Conservation (phyloP, 1,140 invertebrate genomes). For the Scaptodrosophila lebanonensis region DNA sequence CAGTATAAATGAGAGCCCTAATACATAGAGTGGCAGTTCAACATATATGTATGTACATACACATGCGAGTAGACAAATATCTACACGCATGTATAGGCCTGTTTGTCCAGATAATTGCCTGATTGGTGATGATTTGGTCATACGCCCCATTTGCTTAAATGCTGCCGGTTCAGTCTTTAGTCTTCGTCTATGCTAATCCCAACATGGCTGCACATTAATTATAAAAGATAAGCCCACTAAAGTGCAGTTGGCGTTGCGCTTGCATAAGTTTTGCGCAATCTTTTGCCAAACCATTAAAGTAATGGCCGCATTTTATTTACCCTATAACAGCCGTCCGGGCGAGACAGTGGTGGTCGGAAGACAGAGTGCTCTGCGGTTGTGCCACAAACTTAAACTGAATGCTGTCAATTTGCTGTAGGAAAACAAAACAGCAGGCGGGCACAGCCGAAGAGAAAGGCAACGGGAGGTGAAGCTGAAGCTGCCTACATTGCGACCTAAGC, state of each 20-base stretch:
- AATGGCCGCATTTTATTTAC: constrained; percentile 31
- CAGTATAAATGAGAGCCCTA: too few species aligned
- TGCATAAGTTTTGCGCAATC: constrained; percentile 24
- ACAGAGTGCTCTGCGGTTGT: constrained; percentile 11
- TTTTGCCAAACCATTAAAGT: constrained; percentile 31
- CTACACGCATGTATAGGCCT: constrained; percentile 35
- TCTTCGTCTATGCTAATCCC: constrained; percentile 41
- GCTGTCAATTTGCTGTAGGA: constrained; percentile 11
- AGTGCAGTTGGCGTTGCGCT: constrained; percentile 30
- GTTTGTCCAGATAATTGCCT: constrained; percentile 69
- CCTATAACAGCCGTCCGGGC: too few species aligned
- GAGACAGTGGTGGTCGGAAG: too few species aligned
- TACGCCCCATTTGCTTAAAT: constrained; percentile 37
- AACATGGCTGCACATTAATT: constrained; percentile 55
- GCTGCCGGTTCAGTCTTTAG: constrained; percentile 32
- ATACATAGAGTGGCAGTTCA: constrained; percentile 10
- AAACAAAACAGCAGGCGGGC: constrained; percentile 9
- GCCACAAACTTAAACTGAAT: constrained; percentile 14
- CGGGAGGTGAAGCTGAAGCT: neutral
- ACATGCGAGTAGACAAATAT: constrained; percentile 60
- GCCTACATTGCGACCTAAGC: neutral
- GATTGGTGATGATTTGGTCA: constrained; percentile 35
- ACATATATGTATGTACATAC: constrained; percentile 25
- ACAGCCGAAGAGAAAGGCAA: constrained; percentile 2
- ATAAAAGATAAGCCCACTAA: constrained; percentile 41